Conservation (phyloP, 2,113 vertebrate species). For the Peucedramus taeniatus region DNA sequence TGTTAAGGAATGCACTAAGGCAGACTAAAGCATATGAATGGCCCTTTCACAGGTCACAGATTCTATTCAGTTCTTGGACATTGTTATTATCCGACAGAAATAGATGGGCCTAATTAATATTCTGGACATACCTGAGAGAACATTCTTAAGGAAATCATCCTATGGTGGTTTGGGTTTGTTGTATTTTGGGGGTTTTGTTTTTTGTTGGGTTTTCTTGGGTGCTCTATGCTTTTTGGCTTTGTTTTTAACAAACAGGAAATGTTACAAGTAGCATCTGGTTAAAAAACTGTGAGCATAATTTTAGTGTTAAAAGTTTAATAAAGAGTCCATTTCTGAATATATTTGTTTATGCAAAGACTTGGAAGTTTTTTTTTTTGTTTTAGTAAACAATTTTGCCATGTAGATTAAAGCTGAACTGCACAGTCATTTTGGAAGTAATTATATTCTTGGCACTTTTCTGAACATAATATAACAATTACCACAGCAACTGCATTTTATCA, state of each 20-base stretch:
- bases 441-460: conserved; percentile 64
- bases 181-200: conserved; percentile 8
- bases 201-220: conserved; percentile 5
- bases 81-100: conserved; percentile 93
- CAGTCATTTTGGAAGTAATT: conserved; percentile 62
- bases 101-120: conserved; percentile 98
- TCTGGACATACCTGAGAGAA: conserved; percentile 91
- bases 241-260: conserved; percentile 45
- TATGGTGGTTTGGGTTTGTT: conserved; percentile 68
- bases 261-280: conserved; percentile 54
- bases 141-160: conserved; percentile 89
- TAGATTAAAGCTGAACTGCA: conserved; percentile 66
- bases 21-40: conserved; percentile 91
- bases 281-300: conserved; percentile 50
- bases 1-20: conserved; percentile 87
- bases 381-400: conserved; percentile 25
- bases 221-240: background rate
- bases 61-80: conserved; percentile 89
- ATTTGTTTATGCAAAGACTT: conserved; percentile 55
- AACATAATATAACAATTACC: conserved; percentile 57
- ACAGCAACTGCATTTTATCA: conserved; percentile 59
- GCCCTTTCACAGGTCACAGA: conserved; percentile 97
- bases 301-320: conserved; percentile 61
- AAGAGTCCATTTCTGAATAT: conserved; percentile 21
- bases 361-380: background rate